A percentile compares a stretch with the other conserved stretches of the same genome.
These are phyloP conservation scores for Chrysomallon squamiferum DNA, from an alignment of 1,140 invertebrate genomes.

Conservation along the genomic window DNA sequence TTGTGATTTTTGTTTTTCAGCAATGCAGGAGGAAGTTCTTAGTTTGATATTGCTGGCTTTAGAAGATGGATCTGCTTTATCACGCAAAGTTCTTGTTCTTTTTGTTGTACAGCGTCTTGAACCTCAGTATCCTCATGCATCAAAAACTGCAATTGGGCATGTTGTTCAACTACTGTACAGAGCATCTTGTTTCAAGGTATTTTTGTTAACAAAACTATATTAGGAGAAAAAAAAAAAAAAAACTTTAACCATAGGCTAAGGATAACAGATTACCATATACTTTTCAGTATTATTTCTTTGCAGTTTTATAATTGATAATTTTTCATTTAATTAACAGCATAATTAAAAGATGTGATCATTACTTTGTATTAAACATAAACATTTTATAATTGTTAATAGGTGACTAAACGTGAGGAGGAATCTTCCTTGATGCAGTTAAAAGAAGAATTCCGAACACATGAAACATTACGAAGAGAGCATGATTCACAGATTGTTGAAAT, in stretches of 20 bases:
- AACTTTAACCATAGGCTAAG: too few species aligned
- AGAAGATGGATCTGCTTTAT: slow-evolving; percentile 95
- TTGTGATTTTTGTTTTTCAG: too few species aligned
- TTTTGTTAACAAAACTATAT: too few species aligned
- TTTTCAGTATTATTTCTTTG: too few species aligned
- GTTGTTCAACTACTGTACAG: slow-evolving; percentile 97
- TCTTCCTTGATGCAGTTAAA: slow-evolving; percentile 98
- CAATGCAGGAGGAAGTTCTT: slow-evolving; percentile 98
- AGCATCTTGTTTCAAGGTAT: slow-evolving; percentile 97
- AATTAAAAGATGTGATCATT: too few species aligned
- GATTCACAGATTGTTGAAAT: slow-evolving; percentile 88
- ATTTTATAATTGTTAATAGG: slow-evolving; percentile 66
- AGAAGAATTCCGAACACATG: slow-evolving; percentile 96
- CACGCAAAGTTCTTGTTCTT: slow-evolving; percentile 96
- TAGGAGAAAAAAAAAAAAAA: too few species aligned
- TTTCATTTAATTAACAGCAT: too few species aligned
- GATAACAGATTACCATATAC: too few species aligned
- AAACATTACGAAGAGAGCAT: slow-evolving; percentile 90
- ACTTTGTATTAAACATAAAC: too few species aligned
- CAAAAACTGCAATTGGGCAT: slow-evolving; percentile 98
- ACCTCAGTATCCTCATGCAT: slow-evolving; percentile 95
- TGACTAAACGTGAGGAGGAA: slow-evolving; percentile 95
- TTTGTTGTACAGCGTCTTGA: slow-evolving; percentile 97
- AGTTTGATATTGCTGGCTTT: slow-evolving; percentile 92
- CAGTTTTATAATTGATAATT: too few species aligned